Percentiles rank a stretch among this genome's conserved stretches.
Conservation (phyloP, 2,113 vertebrate genomes). For the Sminthopsis crassicaudata region DNA sequence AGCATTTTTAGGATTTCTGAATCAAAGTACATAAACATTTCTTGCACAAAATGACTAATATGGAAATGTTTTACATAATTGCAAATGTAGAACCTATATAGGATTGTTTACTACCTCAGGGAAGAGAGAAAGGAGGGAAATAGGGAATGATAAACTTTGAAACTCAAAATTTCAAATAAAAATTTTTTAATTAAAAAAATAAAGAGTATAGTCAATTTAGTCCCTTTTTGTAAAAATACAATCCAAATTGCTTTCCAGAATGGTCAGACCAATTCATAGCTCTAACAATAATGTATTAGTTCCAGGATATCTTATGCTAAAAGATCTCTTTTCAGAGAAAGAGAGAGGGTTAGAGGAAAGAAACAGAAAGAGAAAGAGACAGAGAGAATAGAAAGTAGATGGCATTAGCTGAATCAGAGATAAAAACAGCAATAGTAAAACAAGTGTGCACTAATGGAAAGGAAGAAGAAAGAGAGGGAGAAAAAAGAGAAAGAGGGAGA, state of each 20-base stretch:
- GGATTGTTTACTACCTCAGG: too few species aligned
- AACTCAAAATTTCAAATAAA: too few species aligned
- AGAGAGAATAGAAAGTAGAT: not conserved
- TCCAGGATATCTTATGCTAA: not conserved
- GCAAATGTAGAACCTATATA: too few species aligned
- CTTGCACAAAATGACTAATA: too few species aligned
- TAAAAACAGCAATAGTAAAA: not conserved
- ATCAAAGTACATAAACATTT: not conserved
- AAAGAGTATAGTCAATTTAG: not conserved
- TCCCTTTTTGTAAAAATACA: not conserved
- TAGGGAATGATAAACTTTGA: too few species aligned
- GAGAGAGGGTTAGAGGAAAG: not conserved
- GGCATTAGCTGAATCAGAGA: not conserved
- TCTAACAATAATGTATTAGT: not conserved
- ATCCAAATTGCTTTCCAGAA: not conserved
- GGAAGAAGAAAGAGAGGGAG: not conserved
- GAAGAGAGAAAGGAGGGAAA: too few species aligned
- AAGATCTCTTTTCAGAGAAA: not conserved
- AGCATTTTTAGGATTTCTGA: not conserved
- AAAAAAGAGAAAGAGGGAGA: not conserved
- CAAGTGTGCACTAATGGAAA: not conserved
- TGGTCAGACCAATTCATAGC: not conserved
- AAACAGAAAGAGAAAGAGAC: not conserved
- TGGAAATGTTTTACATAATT: too few species aligned
- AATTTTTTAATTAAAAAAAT: too few species aligned